Evolutionary conservation across 2,797 vertebrate species (phyloP).

Genomic region (Halcyon chelicuti): DNA sequence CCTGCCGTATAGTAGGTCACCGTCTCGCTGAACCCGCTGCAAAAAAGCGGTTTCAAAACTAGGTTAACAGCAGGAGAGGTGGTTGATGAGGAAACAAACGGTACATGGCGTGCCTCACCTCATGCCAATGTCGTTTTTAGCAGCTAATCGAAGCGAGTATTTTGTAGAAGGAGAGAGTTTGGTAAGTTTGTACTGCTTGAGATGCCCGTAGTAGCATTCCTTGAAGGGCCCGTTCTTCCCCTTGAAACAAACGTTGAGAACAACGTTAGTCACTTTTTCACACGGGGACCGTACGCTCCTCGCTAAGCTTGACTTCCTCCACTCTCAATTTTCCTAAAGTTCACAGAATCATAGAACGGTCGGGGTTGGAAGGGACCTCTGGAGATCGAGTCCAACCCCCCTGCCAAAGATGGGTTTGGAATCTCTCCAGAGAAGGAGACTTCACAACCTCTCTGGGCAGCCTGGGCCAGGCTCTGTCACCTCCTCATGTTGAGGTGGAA

Average conservation of each 20-base stretch:
- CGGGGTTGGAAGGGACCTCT: too few species aligned
- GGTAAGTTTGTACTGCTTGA: constrained; percentile 84
- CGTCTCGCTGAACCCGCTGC: constrained; percentile 81
- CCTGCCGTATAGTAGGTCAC: constrained; percentile 79
- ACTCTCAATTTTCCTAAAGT: not conserved
- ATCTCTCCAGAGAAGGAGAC: too few species aligned
- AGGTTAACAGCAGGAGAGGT: not conserved
- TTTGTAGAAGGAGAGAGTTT: constrained; percentile 80
- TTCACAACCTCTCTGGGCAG: too few species aligned
- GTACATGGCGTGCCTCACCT: constrained; percentile 66
- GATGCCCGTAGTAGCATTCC: constrained; percentile 82
- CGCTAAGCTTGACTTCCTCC: not conserved
- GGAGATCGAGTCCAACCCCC: too few species aligned
- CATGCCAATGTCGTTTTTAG: constrained; percentile 84
- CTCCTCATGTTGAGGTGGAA: too few species aligned
- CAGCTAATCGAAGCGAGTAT: constrained; percentile 83
- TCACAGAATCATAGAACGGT: too few species aligned
- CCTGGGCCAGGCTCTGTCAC: too few species aligned
- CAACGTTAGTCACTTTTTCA: not conserved
- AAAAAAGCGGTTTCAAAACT: not conserved
- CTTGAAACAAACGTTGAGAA: constrained; percentile 41
- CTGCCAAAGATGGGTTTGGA: too few species aligned
- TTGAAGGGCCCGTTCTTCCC: constrained; percentile 81
- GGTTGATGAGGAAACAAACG: accelerated
- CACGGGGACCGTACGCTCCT: accelerated